Conservation (phyloP, 2,113 vertebrate genomes). For the Geococcyx californianus region DNA sequence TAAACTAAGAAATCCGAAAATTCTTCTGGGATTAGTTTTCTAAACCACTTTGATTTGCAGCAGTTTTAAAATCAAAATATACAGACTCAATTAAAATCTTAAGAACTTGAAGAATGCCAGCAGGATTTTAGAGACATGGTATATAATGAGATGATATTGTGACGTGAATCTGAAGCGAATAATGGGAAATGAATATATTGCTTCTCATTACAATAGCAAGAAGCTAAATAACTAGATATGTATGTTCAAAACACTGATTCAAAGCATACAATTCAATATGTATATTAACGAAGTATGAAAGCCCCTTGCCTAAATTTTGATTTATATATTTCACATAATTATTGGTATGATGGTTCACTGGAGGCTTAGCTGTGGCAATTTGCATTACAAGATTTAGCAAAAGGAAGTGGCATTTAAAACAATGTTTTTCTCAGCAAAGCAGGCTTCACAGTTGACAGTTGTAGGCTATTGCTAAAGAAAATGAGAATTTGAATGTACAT, state of each 20-base stretch:
- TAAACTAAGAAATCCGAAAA: conserved; percentile 16
- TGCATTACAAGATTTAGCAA: conserved; percentile 43
- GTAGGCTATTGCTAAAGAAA: conserved; percentile 8
- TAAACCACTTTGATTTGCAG: conserved; percentile 29
- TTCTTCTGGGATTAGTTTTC: conserved; percentile 35
- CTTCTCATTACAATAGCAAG: background rate
- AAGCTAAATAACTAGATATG: background rate
- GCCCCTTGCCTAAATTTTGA: background rate
- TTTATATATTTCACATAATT: conserved; percentile 3
- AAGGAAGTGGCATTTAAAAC: conserved; percentile 24
- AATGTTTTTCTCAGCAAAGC: conserved; percentile 32
- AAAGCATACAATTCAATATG: background rate
- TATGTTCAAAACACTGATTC: background rate
- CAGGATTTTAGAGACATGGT: background rate
- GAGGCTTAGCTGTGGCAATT: conserved; percentile 26
- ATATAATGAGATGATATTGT: background rate
- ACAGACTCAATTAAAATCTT: conserved; percentile 2
- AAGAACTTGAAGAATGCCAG: background rate
- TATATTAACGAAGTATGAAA: background rate
- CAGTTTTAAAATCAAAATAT: conserved; percentile 39
- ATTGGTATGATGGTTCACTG: background rate
- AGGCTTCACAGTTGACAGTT: conserved; percentile 22
- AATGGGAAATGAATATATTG: background rate
- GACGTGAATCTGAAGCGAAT: background rate
- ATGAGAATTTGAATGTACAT: background rate